A percentile compares a stretch with the other conserved stretches of the same genome.
Conservation (phyloP, 2,888 invertebrate species). For the Patella ulyssiponensis region DNA sequence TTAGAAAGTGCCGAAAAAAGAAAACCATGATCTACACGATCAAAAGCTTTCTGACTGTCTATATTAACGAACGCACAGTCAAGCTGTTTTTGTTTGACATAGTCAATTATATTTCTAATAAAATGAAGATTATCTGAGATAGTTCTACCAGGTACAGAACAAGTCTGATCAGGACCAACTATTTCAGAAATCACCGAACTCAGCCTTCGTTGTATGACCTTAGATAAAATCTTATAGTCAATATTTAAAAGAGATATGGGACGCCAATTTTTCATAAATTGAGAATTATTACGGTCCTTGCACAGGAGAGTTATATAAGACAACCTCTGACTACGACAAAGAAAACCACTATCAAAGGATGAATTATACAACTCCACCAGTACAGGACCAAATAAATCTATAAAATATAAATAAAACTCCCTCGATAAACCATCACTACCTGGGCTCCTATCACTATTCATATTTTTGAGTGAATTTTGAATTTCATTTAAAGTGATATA, state of each 20-base stretch:
- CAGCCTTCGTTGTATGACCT: conserved; percentile 38
- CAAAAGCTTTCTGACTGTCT: too few species aligned
- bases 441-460: conserved; percentile 37
- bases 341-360: conserved; percentile 26
- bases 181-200: too few species aligned
- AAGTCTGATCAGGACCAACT: too few species aligned
- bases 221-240: conserved; percentile 46
- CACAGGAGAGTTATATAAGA: conserved; percentile 37
- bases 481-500: conserved; percentile 16
- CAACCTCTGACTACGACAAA: conserved; percentile 25
- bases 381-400: conserved; percentile 25
- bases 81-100: too few species aligned
- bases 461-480: conserved; percentile 21
- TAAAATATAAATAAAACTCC: conserved; percentile 38
- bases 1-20: too few species aligned
- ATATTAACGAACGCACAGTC: too few species aligned
- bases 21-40: too few species aligned
- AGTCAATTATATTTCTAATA: too few species aligned
- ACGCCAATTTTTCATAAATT: conserved; percentile 40
- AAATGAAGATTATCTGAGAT: too few species aligned
- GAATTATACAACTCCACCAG: conserved; percentile 26
- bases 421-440: conserved; percentile 42
- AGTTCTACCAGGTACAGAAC: too few species aligned
- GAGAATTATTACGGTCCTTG: conserved; percentile 36
- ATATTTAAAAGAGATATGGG: conserved; percentile 46